Evolutionary conservation across 1,140 invertebrate species (phyloP), one percentile per base, ranked within the genome.

Genomic region (Neocloeon triangulifer): DNA sequence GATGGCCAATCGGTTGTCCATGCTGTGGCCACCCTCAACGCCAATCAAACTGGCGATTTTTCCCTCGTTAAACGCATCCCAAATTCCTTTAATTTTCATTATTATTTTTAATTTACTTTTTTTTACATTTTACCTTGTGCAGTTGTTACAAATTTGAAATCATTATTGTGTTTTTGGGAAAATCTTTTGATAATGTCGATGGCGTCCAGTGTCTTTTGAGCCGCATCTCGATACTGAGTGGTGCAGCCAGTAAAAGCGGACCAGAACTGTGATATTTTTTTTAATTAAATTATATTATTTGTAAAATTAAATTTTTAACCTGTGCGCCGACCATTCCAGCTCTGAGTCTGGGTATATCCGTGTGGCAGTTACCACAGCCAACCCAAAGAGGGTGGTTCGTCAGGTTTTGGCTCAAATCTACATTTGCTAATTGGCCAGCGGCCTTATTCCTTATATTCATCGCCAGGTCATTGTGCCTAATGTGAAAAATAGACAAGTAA

Each of bases 401-500:
- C 19, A 79, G 51, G 41, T 77, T 71, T 30, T 62, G 64, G 41
- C 69, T 64, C 47, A 78, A 66, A 23, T 71, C 62, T 39, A 78
- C 74, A 30, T 74, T 65, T 37, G 66, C 64, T 37, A 78, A 60
- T 46, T 74, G 69, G 46, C 75, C 76, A 42, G 73, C 70, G 5
- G 76, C 59, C 39, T 76, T 77, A 49, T 74, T 75, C 35, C 75
- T 51, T 31, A 80, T 74, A 47, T 81, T 80, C 73, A 76, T 81
- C 0, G 79, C 72, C 18, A 86, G 49, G 46, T 86, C 80, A 56
- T 85, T 85, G 57, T 86, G 81, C 3, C 72, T 75, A n/a, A n/a
- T n/a, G n/a, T n/a, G n/a, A n/a, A n/a, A n/a, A n/a, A n/a, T n/a
- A n/a, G n/a, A n/a, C n/a, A n/a, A n/a, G n/a, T n/a, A n/a, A n/a